Evolutionary conservation across 2,797 vertebrate genomes (phyloP).

Genomic region (Lycodopsis pacificus): DNA sequence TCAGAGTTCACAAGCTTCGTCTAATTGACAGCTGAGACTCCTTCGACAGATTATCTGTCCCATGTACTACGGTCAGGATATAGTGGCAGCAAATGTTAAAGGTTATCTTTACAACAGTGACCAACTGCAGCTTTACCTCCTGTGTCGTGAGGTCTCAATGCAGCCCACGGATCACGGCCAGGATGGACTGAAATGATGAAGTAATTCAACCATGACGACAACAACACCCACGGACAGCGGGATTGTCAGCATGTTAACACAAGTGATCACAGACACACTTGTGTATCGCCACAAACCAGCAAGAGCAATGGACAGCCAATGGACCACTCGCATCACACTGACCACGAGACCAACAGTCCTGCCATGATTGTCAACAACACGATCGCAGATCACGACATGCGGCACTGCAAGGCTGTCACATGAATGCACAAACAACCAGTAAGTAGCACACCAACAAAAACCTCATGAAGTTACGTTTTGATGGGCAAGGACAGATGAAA

Average conservation of each 20-base stretch:
- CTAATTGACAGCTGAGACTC: too few relatives aligned
- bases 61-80: background rate
- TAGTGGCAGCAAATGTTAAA: background rate
- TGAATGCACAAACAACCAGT: slow-evolving; percentile 27
- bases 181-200: slow-evolving; percentile 4
- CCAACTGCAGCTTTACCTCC: background rate
- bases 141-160: slow-evolving; percentile 15
- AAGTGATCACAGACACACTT: slow-evolving; percentile 32
- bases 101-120: background rate
- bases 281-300: slow-evolving; percentile 34
- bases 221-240: slow-evolving; percentile 1
- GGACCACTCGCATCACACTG: slow-evolving; percentile 31
- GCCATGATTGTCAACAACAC: slow-evolving; percentile 27
- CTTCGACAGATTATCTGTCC: background rate
- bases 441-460: slow-evolving; percentile 19
- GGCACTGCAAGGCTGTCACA: slow-evolving; percentile 36
- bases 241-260: slow-evolving; percentile 29
- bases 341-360: slow-evolving; percentile 23
- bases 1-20: too few relatives aligned
- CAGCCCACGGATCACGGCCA: slow-evolving; percentile 8
- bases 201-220: slow-evolving; percentile 22
- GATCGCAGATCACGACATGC: slow-evolving; percentile 44
- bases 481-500: slow-evolving; percentile 14
- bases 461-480: background rate
- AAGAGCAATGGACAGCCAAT: slow-evolving; percentile 15